Evolutionary conservation across 1,140 invertebrate species (phyloP).

Genomic region (Drosophila prosaltans): DNA sequence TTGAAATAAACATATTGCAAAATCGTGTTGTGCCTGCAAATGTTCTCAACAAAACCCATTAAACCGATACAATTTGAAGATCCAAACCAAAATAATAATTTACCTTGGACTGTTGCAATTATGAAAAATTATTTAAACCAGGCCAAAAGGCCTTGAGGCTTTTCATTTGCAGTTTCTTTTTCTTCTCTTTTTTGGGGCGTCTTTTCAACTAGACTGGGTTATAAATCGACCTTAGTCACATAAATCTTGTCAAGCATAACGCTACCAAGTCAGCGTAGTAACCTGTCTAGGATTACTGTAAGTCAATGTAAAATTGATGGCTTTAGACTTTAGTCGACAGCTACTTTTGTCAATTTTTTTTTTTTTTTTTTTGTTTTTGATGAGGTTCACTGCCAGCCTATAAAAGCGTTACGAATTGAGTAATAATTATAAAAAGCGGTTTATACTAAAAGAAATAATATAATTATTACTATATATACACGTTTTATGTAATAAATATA

Average conservation of each 20-base stretch:
- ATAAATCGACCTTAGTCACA: conserved; percentile 27
- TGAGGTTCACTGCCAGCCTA: conserved; percentile 48
- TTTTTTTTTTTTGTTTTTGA: neutral
- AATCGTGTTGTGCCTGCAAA: conserved; percentile 12
- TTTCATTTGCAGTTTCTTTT: neutral
- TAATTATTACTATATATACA: neutral
- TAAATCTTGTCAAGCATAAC: conserved; percentile 36
- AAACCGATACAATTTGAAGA: conserved; percentile 2
- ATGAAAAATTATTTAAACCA: neutral
- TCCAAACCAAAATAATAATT: conserved; percentile 14
- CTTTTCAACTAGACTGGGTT: conserved; percentile 1
- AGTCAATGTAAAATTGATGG: conserved; percentile 36
- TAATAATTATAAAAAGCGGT: neutral
- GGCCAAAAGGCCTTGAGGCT: neutral
- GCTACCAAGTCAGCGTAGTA: conserved; percentile 22
- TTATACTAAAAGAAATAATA: neutral
- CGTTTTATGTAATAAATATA: no score
- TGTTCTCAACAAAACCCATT: conserved; percentile 30
- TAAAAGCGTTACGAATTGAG: conserved; percentile 17
- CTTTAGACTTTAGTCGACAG: conserved; percentile 33
- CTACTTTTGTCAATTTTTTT: conserved; percentile 1
- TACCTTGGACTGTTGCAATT: conserved; percentile 20
- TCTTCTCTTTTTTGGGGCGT: neutral
- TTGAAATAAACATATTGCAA: conserved; percentile 30
- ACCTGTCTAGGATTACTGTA: neutral